Percentiles rank a stretch among this genome's conserved stretches.
phyloP scores from a whole-genome alignment of 2,113 vertebrate species.

The Pituophis catenifer region DNA sequence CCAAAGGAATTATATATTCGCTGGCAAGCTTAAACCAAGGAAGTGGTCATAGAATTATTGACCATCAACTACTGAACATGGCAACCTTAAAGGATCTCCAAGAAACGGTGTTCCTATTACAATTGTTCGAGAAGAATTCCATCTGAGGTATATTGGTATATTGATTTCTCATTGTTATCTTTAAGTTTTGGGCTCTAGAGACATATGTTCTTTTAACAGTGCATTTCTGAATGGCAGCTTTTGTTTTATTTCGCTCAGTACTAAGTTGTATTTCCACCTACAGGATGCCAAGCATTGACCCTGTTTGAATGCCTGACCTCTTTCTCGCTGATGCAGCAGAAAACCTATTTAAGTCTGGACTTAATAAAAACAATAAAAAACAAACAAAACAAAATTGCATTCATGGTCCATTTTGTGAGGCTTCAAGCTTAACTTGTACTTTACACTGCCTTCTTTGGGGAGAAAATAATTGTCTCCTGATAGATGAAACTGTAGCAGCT shows the following conservation, averaged over 20 bases:
- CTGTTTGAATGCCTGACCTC: constrained; percentile 26
- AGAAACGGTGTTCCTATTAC: background rate
- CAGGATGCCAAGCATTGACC: constrained; percentile 23
- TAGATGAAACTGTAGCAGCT: background rate
- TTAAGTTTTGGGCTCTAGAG: constrained; percentile 4
- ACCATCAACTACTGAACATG: background rate
- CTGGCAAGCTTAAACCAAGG: background rate
- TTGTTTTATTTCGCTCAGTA: constrained; percentile 22
- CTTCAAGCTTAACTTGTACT: constrained; percentile 17
- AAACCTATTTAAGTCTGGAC: constrained; percentile 14
- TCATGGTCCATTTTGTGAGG: background rate
- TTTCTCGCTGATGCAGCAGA: background rate
- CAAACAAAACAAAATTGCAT: constrained; percentile 24
- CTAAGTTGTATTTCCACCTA: constrained; percentile 35
- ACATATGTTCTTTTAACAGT: background rate
- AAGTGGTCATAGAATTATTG: background rate
- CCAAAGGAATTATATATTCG: background rate
- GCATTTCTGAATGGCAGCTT: background rate
- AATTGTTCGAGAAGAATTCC: background rate
- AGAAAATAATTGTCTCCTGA: background rate
- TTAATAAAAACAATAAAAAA: constrained; percentile 30
- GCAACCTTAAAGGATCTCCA: background rate
- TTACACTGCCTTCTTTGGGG: background rate
- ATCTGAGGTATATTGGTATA: background rate
- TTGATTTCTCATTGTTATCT: constrained; percentile 9